Evolutionary conservation across 2,888 invertebrate species (phyloP), one percentile per base, ranked within the genome.

Genomic region (Lobophora halterata): DNA sequence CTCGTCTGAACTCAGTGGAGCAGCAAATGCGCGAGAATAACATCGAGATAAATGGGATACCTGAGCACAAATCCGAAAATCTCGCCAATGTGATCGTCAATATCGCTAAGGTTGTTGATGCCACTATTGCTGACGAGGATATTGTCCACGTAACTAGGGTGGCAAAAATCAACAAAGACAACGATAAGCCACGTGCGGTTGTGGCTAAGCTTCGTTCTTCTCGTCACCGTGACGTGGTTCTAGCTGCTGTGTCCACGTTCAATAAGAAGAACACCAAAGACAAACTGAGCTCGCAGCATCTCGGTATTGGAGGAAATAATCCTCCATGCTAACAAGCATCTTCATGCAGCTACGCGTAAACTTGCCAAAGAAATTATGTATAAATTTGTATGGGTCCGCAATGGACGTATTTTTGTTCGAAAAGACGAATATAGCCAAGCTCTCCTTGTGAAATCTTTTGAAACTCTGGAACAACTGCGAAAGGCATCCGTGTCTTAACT

Each of bases 321-420:
- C 6, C n/a, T 0, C 34, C 34, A 4, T 8, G 30, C 32, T 5
- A 29, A 26, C 10, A 41, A 41, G 9, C 4, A 5, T 1, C 30
- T 41, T 1, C 40, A 41, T 7, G 40, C 40, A 1, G 30, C 40
- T 2, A 19, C 35, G 10, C 29, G 41, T 3, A 3, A 13, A 8
- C n/a, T 6, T 13, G 31, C 28, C n/a, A 34, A 30, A 16, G 26
- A 34, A 3, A 9, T 23, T 3, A 1, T 4, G 6, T 12, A 7
- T 5, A 20, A 29, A 13, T 29, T 29, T 5, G 17, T 32, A 5
- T 20, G 30, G 30, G 21, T 33, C 3, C 27, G 29, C 1, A 28
- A 28, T 2, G 39, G 39, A n/a, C 20, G 19, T 12, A 29, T 39
- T 5, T 39, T 28, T 23, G 17, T 29, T 10, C 27, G 39, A 2